Evolutionary conservation across 2,797 vertebrate genomes (phyloP).

Genomic region (Poecilia picta): DNA sequence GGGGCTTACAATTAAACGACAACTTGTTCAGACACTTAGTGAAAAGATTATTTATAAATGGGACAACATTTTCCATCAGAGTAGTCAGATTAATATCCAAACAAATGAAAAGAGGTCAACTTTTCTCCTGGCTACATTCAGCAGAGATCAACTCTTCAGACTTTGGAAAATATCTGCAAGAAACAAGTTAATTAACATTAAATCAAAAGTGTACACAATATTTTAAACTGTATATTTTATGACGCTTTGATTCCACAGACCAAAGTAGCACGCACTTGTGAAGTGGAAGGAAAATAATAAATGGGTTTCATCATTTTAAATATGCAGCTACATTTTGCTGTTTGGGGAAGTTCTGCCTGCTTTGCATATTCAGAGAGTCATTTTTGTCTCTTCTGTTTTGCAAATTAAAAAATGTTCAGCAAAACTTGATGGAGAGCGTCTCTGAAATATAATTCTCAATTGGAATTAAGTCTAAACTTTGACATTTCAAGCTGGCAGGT

Average conservation of each 20-base stretch:
- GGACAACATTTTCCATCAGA: background rate
- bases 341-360: background rate
- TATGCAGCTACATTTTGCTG: background rate
- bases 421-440: background rate
- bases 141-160: conserved; percentile 59
- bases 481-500: background rate
- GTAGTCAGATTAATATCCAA: background rate
- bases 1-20: background rate
- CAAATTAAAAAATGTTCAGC: background rate
- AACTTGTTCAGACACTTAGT: background rate
- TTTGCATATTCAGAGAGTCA: background rate
- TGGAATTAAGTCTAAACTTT: background rate
- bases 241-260: background rate
- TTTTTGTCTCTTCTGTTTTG: background rate
- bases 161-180: conserved; percentile 74
- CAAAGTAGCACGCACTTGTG: background rate
- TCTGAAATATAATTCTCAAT: background rate
- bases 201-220: background rate
- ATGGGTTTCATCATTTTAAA: background rate
- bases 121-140: conserved; percentile 68
- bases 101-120: conserved; percentile 17
- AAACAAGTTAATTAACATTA: conserved; percentile 23
- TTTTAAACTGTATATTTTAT: background rate
- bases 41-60: background rate
- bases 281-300: background rate